Percentiles rank a stretch among this genome's conserved stretches.
These are phyloP conservation scores for Eupithecia inturbata DNA, from an alignment of 2,888 invertebrate genomes.

Conservation along the genomic window DNA sequence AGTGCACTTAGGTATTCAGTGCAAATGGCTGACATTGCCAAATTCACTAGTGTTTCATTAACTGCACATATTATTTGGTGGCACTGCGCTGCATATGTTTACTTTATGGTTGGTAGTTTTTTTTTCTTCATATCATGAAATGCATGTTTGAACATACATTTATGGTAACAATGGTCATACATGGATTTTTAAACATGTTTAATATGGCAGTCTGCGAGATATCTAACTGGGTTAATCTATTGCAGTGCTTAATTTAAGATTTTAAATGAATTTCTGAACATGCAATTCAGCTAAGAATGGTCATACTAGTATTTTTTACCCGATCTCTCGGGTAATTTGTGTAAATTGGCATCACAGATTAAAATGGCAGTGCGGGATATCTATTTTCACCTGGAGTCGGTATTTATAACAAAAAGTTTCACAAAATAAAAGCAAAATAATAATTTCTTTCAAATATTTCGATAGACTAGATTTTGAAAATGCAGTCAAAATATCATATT, in stretches of 20 bases:
- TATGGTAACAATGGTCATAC: background rate
- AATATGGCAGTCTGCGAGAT: constrained; percentile 14
- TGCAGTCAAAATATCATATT: constrained; percentile 11
- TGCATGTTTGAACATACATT: background rate
- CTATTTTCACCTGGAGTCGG: background rate
- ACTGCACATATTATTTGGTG: background rate
- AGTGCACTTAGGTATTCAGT: background rate
- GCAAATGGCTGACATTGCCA: background rate
- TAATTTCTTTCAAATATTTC: constrained; percentile 1
- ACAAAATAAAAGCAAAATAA: background rate
- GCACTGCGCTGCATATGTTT: background rate
- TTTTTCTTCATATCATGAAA: background rate
- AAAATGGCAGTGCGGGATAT: background rate
- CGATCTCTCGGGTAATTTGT: background rate
- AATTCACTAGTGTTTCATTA: background rate
- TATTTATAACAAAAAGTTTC: background rate
- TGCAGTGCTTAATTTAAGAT: too few relatives aligned
- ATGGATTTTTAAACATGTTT: constrained; percentile 2
- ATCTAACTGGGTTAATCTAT: too few relatives aligned
- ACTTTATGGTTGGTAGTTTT: background rate
- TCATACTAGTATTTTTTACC: background rate
- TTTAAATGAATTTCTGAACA: background rate
- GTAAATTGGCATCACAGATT: background rate
- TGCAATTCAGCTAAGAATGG: background rate
- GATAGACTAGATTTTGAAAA: constrained; percentile 20